Percentiles rank a stretch among this genome's conserved stretches.
Evolutionary conservation across 2,797 vertebrate species (phyloP).

Genomic region (Xerus rutilus): DNA sequence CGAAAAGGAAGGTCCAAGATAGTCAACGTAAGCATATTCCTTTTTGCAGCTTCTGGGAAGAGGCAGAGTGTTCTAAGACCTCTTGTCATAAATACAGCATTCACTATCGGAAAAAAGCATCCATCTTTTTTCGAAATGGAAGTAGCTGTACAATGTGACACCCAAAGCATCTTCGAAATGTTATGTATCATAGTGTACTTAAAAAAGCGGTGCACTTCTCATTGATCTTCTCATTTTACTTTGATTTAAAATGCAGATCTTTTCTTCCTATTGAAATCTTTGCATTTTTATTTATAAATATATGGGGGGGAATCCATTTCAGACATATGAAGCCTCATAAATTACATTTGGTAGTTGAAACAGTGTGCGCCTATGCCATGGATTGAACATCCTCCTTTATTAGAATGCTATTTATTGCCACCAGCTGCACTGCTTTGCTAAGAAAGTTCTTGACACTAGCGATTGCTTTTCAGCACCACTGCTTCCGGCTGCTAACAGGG

Average conservation of each 20-base stretch:
- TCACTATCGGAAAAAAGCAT: conserved; percentile 83
- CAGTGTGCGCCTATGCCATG: conserved; percentile 91
- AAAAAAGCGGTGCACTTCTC: conserved; percentile 83
- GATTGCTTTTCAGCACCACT: conserved; percentile 95
- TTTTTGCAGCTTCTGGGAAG: conserved; percentile 76
- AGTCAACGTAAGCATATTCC: conserved; percentile 70
- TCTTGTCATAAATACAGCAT: conserved; percentile 80
- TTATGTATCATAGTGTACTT: conserved; percentile 85
- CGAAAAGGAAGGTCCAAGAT: conserved; percentile 71
- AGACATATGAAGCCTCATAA: conserved; percentile 86
- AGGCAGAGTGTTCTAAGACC: conserved; percentile 74
- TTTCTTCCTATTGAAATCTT: conserved; percentile 86
- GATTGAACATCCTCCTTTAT: conserved; percentile 90
- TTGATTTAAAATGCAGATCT: conserved; percentile 89
- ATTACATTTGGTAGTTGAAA: conserved; percentile 92
- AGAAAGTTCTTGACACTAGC: conserved; percentile 95
- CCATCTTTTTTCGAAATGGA: conserved; percentile 87
- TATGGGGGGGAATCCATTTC: conserved; percentile 86
- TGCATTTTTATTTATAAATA: conserved; percentile 87
- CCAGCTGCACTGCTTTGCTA: conserved; percentile 94
- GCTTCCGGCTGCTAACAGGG: conserved; percentile 93
- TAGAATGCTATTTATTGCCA: conserved; percentile 96
- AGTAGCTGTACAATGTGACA: conserved; percentile 85
- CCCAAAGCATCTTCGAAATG: conserved; percentile 84
- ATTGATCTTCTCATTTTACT: conserved; percentile 87